Percentiles rank a stretch among this genome's conserved stretches.
These are phyloP conservation scores for Aptenodytes forsteri DNA, from an alignment of 2,113 vertebrate genomes.

Conservation along the genomic window DNA sequence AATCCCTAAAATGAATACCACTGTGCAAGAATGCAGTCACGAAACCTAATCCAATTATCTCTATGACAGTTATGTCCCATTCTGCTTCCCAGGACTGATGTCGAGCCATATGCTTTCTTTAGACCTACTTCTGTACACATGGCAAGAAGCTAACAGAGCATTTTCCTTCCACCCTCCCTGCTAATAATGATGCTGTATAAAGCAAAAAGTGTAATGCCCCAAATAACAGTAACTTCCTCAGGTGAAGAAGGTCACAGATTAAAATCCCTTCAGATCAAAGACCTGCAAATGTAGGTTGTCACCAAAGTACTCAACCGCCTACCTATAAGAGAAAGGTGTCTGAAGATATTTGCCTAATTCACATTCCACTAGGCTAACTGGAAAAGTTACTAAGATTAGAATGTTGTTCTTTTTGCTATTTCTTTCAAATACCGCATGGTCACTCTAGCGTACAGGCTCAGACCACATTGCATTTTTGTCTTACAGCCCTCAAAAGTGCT, in stretches of 20 bases:
- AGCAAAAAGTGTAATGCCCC: background rate
- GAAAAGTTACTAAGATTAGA: background rate
- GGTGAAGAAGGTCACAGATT: background rate
- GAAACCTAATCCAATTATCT: background rate
- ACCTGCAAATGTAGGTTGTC: background rate
- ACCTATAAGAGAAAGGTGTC: background rate
- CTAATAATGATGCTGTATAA: background rate
- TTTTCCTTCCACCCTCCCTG: background rate
- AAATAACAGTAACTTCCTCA: background rate
- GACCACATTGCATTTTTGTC: background rate
- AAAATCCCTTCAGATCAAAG: background rate
- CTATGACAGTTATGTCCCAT: background rate
- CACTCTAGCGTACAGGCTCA: background rate
- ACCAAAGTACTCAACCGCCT: background rate
- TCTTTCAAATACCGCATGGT: background rate
- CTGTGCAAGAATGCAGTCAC: background rate
- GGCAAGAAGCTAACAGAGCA: background rate
- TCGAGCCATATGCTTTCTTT: background rate
- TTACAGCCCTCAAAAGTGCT: background rate
- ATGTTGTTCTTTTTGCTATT: background rate
- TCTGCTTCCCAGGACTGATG: background rate
- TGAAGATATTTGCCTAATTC: background rate
- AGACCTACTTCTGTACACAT: background rate
- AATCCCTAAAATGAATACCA: background rate
- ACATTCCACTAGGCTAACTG: background rate